Base-by-base conservation (phyloP, 2,113 vertebrate species). In the Centropristis striata region DNA sequence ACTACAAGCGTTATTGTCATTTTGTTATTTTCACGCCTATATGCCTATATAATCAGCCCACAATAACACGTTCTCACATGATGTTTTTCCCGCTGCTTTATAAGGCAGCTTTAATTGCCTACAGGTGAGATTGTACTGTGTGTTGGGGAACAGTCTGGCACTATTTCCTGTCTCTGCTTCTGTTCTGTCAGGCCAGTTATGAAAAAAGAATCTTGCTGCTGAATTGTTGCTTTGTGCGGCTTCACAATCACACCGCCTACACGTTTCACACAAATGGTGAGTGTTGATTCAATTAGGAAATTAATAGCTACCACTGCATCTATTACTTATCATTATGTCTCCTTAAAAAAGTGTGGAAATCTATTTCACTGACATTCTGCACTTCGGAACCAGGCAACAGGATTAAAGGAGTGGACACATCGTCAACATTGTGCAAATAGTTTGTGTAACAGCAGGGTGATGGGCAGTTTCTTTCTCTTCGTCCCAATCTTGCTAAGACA, bases 191-290 rank as follows among this genome's bases (percentile, higher is more conserved):
- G 27, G 50, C 73, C 27, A 47, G 9, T 47, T 16, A 41, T 41
- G 16, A 16, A 49, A 66, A 79, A 18, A 23, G 27, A 12, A 25
- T 20, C 4, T 8, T 16, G 15, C 49, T 41, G 58, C 49, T 32
- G 61, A 51, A 51, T 66, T 54, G 50, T 49, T 85, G 75, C 78
- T 79, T 37, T 78, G 55, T 69, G 21, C 41, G 53, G 47, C 46
- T 73, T 70, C 69, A 68, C 10, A 64, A 25, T 88, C 63, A 78
- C 91, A 91, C 87, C 75, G 80, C 88, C 84, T 57, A 79, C 81
- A 57, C 64, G n/a, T 74, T 72, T 86, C 84, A 81, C 75, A 78
- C 47, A 59, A 58, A 27, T 20, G 2, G 4, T 60, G n/a, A 4
- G 44, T 72, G 60, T 50, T 47, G 46, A 70, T 86, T 85, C 58